Evolutionary conservation across 2,797 vertebrate genomes (phyloP), one percentile per base, ranked within the genome.

Genomic region (Danio kyathit): DNA sequence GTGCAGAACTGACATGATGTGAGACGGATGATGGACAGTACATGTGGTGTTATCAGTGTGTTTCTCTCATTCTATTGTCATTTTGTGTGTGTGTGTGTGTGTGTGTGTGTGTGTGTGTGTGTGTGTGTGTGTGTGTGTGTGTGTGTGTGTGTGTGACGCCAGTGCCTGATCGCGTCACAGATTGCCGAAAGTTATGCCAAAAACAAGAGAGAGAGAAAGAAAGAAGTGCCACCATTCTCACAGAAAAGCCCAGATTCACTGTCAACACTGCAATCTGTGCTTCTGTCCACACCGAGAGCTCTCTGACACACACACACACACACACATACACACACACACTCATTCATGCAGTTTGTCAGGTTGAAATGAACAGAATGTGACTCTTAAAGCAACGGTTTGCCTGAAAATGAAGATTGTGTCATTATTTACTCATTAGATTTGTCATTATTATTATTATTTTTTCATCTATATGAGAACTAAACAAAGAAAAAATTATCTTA

Each of bases 181-280:
- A 96, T 96, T 95, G 94, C 94, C 93, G 93, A 94, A 91, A 93
- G 93, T 91, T 91, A 92, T 95, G 95, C 95, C 95, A 96, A 95
- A 95, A 77, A 48, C 0, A 7, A 54, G 60, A 60, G 41, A 93
- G n/a, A 21, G 46, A 76, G 59, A 76, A 29, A 76, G 59, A 76
- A 29, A 74, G 29, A 67, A 84, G 84, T 95, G 95, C 94, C 93
- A 95, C 94, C 94, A 93, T 94, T 95, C 94, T 95, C 95, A 94
- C 93, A 95, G 73, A 78, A 80, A 74, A 76, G 67, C 95, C 94
- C 95, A 95, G 94, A 96, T 95, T 95, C 94, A 94, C 94, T 95
- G 95, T 96, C 95, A 95, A 94, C 94, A 93, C 93, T 94, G 93
- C 95, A 96, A 96, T 95, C 95, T 96, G 95, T 96, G 94, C 94